These are phyloP conservation scores for Axis porcinus DNA, from an alignment of 2,113 vertebrate genomes.

Conservation along the genomic window DNA sequence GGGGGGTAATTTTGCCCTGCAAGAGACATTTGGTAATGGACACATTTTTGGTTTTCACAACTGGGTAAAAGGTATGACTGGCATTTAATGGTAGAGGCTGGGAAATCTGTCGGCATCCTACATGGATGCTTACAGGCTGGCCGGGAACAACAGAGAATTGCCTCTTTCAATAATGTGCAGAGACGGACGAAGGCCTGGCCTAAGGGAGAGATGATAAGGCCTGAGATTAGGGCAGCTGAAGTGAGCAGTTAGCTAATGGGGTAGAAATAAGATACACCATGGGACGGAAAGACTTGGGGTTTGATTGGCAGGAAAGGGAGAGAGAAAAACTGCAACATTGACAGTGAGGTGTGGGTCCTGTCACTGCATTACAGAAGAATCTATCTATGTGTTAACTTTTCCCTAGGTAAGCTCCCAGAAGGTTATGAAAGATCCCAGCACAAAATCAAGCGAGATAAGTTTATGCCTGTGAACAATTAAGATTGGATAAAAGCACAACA, in stretches of 20 bases:
- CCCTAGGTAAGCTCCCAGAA: background rate
- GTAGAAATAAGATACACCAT: background rate
- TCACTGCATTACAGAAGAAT: background rate
- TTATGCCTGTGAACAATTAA: background rate
- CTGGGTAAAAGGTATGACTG: background rate
- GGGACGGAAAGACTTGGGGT: background rate
- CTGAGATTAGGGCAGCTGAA: background rate
- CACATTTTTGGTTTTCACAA: background rate
- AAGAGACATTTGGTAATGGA: background rate
- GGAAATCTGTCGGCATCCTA: background rate
- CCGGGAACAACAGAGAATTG: background rate
- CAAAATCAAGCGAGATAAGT: background rate
- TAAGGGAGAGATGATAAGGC: background rate
- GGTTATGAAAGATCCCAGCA: background rate
- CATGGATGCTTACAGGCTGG: background rate
- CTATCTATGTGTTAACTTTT: background rate
- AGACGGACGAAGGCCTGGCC: background rate
- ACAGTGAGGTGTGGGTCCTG: background rate
- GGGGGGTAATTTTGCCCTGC: background rate
- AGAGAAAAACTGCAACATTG: background rate
- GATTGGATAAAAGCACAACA: background rate
- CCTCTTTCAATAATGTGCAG: background rate
- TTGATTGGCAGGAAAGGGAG: background rate
- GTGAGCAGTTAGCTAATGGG: too few species aligned
- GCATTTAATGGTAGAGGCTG: background rate